phyloP scores from a whole-genome alignment of 1,140 invertebrate species.

The Zaprionus inermis region DNA sequence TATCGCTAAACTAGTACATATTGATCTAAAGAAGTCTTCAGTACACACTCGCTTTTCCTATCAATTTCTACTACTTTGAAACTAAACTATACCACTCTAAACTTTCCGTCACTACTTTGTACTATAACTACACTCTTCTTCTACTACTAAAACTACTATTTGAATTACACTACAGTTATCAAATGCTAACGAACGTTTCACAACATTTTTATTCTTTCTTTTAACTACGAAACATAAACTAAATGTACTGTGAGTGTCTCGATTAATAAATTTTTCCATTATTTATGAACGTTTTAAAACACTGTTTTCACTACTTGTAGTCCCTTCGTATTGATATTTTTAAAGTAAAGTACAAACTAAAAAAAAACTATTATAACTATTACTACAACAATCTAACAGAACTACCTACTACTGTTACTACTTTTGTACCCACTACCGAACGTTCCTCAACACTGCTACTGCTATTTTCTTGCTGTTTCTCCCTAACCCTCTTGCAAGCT shows the following conservation, averaged over 20 bases:
- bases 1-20: neutral
- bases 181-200: neutral
- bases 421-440: constrained; percentile 29
- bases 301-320: neutral
- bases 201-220: neutral
- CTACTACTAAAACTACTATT: neutral
- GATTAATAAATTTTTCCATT: neutral
- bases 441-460: constrained; percentile 41
- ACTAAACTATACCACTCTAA: neutral
- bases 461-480: constrained; percentile 49
- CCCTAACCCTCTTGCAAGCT: constrained; percentile 40
- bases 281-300: neutral
- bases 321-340: neutral
- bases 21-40: neutral
- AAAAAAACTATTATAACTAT: neutral
- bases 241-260: neutral
- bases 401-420: constrained; percentile 38
- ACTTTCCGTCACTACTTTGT: neutral
- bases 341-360: neutral
- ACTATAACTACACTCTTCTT: neutral
- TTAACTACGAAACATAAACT: neutral
- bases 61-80: neutral
- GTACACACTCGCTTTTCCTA: neutral
- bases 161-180: neutral
- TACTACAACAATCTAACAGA: neutral